phyloP scores from a whole-genome alignment of 2,797 vertebrate species.

The Sphaeramia orbicularis region DNA sequence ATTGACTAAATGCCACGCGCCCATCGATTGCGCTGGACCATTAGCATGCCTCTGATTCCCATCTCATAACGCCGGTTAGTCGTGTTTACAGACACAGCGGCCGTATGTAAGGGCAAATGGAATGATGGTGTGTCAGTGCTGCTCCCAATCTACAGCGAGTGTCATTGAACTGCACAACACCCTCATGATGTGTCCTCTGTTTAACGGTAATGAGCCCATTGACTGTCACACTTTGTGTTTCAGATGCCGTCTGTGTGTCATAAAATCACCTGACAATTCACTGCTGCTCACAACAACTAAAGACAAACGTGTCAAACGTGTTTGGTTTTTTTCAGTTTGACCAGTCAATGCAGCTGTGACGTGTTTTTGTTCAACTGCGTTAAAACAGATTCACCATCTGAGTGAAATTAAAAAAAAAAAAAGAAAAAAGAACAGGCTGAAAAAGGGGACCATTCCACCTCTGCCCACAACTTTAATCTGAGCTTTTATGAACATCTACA shows the following conservation, averaged over 20 bases:
- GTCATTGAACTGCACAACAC: conserved; percentile 21
- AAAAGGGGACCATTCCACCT: too few relatives aligned
- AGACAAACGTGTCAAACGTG: neutral
- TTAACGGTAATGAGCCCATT: conserved; percentile 33
- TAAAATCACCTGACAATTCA: conserved; percentile 7
- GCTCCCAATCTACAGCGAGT: conserved; percentile 15
- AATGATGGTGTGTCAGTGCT: conserved; percentile 44
- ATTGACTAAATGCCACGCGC: conserved; percentile 77
- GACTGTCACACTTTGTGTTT: conserved; percentile 23
- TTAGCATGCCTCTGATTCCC: conserved; percentile 67
- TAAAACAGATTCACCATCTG: too few relatives aligned
- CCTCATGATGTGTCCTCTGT: conserved; percentile 26
- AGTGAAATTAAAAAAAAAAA: too few relatives aligned
- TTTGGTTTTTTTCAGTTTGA: conserved; percentile 7
- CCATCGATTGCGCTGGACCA: conserved; percentile 63
- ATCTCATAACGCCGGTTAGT: conserved; percentile 56
- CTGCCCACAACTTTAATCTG: too few relatives aligned
- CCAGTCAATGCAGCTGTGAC: too few relatives aligned
- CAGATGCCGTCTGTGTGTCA: neutral
- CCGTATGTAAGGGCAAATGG: conserved; percentile 46
- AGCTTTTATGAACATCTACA: too few relatives aligned
- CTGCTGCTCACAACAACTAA: conserved; percentile 4
- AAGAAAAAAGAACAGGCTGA: too few relatives aligned
- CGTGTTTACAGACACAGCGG: conserved; percentile 36
- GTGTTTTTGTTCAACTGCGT: too few relatives aligned